A percentile compares a stretch with the other conserved stretches of the same genome.
phyloP scores from a whole-genome alignment of 1,140 invertebrate genomes.

The Euborellia annulipes region DNA sequence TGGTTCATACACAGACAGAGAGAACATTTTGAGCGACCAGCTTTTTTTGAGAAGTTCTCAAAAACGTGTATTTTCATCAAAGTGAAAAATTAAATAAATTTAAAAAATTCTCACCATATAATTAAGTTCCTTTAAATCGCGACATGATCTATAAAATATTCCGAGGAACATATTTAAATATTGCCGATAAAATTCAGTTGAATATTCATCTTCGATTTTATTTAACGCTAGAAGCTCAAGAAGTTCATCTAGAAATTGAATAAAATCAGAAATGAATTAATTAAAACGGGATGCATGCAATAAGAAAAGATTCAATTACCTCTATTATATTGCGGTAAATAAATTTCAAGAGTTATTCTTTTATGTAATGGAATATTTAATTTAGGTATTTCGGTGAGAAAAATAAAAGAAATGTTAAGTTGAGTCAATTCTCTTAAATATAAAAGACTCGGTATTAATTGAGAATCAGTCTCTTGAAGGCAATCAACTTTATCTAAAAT shows the following conservation, averaged over 20 bases:
- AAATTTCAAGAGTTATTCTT: slow-evolving; percentile 48
- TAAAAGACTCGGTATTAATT: slow-evolving; percentile 51
- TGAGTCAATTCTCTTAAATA: slow-evolving; percentile 53
- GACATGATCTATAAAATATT: slow-evolving; percentile 62
- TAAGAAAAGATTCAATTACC: slow-evolving; percentile 21
- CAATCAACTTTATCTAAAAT: slow-evolving; percentile 65
- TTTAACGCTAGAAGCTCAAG: slow-evolving; percentile 44
- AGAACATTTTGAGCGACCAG: too few species aligned
- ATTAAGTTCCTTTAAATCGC: slow-evolving; percentile 59
- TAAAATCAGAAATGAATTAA: slow-evolving; percentile 5
- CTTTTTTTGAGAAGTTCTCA: too few species aligned
- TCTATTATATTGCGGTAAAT: slow-evolving; percentile 67
- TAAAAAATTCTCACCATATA: slow-evolving; percentile 42
- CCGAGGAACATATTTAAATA: slow-evolving; percentile 66
- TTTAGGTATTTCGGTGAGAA: slow-evolving; percentile 58
- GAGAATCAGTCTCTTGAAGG: slow-evolving; percentile 50
- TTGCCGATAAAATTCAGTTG: slow-evolving; percentile 49
- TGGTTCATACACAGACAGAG: too few species aligned
- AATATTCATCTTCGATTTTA: slow-evolving; percentile 12
- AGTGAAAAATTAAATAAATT: not conserved
- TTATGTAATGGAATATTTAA: slow-evolving; percentile 59
- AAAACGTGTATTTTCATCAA: too few species aligned
- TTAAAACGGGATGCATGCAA: too few species aligned
- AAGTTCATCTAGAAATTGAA: slow-evolving; percentile 40
- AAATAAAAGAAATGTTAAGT: slow-evolving; percentile 55